These are phyloP conservation scores for Panonychus citri DNA, from an alignment of 1,140 invertebrate genomes.

Conservation along the genomic window DNA sequence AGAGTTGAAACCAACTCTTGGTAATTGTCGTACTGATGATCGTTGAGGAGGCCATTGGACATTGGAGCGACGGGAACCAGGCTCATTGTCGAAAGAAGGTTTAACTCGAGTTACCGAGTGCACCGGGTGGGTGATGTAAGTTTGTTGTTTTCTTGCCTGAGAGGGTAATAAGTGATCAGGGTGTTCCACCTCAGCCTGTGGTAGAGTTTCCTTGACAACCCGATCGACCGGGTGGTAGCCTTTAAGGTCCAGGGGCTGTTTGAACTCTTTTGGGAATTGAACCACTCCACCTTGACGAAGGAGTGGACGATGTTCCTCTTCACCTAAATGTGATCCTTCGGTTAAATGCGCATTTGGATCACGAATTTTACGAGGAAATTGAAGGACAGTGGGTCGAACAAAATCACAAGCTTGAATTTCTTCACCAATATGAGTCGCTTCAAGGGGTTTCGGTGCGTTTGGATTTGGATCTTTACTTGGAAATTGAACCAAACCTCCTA, in stretches of 20 bases:
- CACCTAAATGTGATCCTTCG: background rate
- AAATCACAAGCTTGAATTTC: background rate
- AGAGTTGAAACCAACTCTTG: background rate
- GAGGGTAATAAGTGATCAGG: background rate
- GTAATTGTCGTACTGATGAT: background rate
- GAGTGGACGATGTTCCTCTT: background rate
- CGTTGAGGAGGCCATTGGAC: background rate
- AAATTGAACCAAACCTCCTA: background rate
- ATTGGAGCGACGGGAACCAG: background rate
- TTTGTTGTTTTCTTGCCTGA: background rate
- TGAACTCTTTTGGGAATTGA: conserved; percentile 1
- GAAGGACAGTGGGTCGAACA: background rate
- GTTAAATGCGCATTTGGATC: background rate
- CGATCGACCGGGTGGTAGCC: background rate
- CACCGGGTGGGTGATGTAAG: background rate
- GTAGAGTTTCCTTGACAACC: background rate
- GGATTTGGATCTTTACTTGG: background rate
- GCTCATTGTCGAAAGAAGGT: background rate
- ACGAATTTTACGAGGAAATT: background rate
- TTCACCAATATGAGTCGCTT: background rate
- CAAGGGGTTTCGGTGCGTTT: background rate
- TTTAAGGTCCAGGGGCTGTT: background rate
- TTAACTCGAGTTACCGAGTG: background rate
- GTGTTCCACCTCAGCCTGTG: background rate
- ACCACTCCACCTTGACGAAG: background rate